A percentile compares a stretch with the other conserved stretches of the same genome.
Evolutionary conservation across 1,140 invertebrate species (phyloP).

Genomic region (Aphelenchoides besseyi): DNA sequence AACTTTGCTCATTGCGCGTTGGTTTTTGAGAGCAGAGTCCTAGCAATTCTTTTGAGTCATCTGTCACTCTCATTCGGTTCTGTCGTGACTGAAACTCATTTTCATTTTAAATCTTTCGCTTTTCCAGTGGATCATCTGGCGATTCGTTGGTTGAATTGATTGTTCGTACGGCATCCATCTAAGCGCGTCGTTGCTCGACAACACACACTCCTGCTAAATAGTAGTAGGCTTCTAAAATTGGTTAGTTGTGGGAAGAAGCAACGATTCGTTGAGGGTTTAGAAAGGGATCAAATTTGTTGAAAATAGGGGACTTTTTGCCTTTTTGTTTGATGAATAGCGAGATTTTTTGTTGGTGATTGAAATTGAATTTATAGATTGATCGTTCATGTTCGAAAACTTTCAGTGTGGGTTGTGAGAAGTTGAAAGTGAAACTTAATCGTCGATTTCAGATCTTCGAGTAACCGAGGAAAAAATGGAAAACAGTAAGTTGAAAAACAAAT

Average conservation of each 20-base stretch:
- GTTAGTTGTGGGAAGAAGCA: not conserved
- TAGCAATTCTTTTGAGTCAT: too few species aligned
- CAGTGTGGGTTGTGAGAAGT: not conserved
- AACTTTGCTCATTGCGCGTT: too few species aligned
- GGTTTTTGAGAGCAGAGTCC: too few species aligned
- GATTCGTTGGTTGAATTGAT: too few species aligned
- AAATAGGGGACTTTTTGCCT: not conserved
- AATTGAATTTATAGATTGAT: not conserved
- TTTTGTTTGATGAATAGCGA: too few species aligned
- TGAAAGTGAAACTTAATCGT: not conserved
- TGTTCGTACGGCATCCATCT: not conserved
- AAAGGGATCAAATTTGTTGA: too few species aligned
- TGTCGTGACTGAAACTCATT: too few species aligned
- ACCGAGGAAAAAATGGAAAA: not conserved
- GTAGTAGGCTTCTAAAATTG: not conserved
- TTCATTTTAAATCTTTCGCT: too few species aligned
- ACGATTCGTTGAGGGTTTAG: not conserved
- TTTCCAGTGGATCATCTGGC: too few species aligned
- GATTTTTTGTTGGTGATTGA: not conserved
- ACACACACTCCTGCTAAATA: not conserved
- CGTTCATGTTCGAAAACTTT: not conserved
- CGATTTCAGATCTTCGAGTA: not conserved
- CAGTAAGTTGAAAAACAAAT: not conserved
- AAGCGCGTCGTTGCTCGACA: not conserved
- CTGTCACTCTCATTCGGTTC: too few species aligned